phyloP scores from a whole-genome alignment of 2,113 vertebrate genomes.

The Helogale parvula region DNA sequence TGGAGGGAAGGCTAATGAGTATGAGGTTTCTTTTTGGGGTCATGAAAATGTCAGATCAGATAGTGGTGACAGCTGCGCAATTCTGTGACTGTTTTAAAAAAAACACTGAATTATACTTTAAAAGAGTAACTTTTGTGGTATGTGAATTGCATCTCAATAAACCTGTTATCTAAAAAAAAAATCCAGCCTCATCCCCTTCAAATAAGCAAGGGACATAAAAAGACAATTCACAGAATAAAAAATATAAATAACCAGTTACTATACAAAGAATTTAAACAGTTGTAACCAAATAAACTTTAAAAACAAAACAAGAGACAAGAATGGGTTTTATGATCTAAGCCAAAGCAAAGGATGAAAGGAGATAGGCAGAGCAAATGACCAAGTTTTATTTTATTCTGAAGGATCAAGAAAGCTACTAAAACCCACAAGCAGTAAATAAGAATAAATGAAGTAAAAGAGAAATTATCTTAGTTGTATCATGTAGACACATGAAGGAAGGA shows the following conservation, averaged over 20 bases:
- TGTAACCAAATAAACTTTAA: constrained; percentile 12
- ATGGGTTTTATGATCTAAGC: background rate
- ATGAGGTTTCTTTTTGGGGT: background rate
- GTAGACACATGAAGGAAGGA: background rate
- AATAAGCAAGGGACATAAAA: background rate
- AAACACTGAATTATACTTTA: background rate
- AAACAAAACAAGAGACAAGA: background rate
- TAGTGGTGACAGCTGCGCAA: background rate
- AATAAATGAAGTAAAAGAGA: background rate
- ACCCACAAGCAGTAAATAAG: background rate
- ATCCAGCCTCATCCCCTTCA: background rate
- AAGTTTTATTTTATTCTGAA: constrained; percentile 36
- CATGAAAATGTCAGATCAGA: background rate
- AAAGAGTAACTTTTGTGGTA: background rate
- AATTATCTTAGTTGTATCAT: background rate
- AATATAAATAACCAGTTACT: constrained; percentile 15
- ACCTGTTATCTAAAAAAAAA: background rate
- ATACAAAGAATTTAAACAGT: background rate
- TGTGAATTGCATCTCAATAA: background rate
- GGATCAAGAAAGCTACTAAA: constrained; percentile 33
- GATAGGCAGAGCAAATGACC: background rate
- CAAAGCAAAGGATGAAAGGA: constrained; percentile 26
- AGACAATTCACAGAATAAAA: constrained; percentile 1
- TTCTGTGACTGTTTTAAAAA: background rate
- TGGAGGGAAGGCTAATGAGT: background rate